Evolutionary conservation across 2,113 vertebrate genomes (phyloP).

Genomic region (Pyrgilauda ruficollis): DNA sequence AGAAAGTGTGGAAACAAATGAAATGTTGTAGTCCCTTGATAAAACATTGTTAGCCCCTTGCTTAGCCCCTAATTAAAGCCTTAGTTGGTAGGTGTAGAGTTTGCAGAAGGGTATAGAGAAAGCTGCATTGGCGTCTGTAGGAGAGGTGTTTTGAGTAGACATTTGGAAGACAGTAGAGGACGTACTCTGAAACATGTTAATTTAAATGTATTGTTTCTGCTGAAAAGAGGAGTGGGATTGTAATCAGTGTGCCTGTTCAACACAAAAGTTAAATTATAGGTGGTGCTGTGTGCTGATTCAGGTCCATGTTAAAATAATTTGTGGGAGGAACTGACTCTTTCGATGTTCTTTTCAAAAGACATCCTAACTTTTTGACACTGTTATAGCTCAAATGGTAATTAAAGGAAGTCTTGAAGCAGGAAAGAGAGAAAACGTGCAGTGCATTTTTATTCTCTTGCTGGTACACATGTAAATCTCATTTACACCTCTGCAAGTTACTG

Average conservation of each 20-base stretch:
- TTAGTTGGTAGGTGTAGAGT: not conserved
- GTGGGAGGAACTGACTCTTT: conserved; percentile 31
- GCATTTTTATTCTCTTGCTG: conserved; percentile 27
- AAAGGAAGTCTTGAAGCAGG: not conserved
- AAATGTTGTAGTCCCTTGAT: not conserved
- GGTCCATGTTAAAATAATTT: conserved; percentile 22
- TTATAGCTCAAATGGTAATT: conserved; percentile 39
- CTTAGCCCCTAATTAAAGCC: not conserved
- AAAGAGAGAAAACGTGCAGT: not conserved
- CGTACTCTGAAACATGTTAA: not conserved
- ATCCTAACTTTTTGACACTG: conserved; percentile 30
- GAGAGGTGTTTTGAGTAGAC: not conserved
- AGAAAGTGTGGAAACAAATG: not conserved
- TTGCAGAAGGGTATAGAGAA: not conserved
- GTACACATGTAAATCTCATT: not conserved
- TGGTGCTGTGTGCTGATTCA: not conserved
- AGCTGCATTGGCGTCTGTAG: not conserved
- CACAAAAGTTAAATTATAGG: conserved; percentile 47
- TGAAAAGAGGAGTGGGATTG: conserved; percentile 11
- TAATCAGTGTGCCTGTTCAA: conserved; percentile 22
- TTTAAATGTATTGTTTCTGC: conserved; percentile 1
- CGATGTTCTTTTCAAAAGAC: conserved; percentile 27
- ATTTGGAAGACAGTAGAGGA: conserved; percentile 17
- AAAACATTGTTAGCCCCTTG: not conserved
- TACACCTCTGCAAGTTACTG: not conserved